phyloP scores from a whole-genome alignment of 2,113 vertebrate species.

The Sprattus sprattus region DNA sequence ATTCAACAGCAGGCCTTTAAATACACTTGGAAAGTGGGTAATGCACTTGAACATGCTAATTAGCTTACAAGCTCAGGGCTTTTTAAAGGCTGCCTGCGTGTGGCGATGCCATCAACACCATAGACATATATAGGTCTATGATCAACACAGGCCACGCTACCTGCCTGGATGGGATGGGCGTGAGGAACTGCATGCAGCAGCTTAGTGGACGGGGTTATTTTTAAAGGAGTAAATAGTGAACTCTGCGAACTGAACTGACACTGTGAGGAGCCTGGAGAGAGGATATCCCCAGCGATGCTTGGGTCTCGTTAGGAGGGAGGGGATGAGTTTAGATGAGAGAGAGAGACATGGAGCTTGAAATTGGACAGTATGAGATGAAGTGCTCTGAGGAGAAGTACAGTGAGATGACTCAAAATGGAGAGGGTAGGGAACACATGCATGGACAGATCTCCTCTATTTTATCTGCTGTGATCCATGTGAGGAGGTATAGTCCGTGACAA shows the following conservation, averaged over 20 bases:
- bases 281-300: not conserved
- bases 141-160: constrained; percentile 23
- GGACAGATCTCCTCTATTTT: not conserved
- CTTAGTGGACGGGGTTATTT: not conserved
- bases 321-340: not conserved
- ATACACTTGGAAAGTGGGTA: not conserved
- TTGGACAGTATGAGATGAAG: no score
- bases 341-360: no score
- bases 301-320: not conserved
- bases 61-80: constrained; percentile 30
- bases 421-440: no score
- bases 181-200: not conserved
- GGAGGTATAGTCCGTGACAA: not conserved
- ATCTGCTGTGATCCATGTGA: not conserved
- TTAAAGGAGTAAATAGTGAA: not conserved
- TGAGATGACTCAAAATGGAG: no score
- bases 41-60: not conserved
- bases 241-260: not conserved
- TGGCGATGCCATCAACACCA: constrained; percentile 51
- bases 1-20: no score
- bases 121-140: no score
- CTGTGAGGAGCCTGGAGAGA: no score
- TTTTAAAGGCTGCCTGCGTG: constrained; percentile 62
- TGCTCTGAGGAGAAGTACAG: no score
- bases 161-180: not conserved